phyloP scores from a whole-genome alignment of 2,888 invertebrate genomes.

The Tiliacea citrago region DNA sequence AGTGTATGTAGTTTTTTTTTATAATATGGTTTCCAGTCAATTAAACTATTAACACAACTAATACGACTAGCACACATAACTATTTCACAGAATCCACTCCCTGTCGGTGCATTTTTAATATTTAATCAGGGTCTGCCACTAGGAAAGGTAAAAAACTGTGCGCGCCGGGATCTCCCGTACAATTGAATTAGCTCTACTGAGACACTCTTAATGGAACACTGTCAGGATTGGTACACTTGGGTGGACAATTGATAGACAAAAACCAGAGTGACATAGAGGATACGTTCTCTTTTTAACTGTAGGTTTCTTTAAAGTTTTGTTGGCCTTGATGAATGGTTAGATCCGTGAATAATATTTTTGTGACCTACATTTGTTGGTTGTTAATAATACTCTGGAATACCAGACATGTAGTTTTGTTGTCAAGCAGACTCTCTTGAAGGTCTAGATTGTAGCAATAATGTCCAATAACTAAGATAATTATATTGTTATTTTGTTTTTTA shows the following conservation, averaged over 20 bases:
- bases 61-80: neutral
- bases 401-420: neutral
- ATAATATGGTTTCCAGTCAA: neutral
- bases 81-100: slow-evolving; percentile 13
- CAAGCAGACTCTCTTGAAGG: neutral
- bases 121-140: slow-evolving; percentile 35
- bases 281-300: neutral
- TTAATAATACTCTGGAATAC: neutral
- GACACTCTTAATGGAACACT: slow-evolving; percentile 60
- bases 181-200: slow-evolving; percentile 65
- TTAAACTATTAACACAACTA: neutral
- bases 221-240: slow-evolving; percentile 51
- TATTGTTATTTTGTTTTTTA: neutral
- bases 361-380: neutral
- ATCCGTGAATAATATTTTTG: neutral
- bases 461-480: no score
- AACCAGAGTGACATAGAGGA: neutral
- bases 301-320: neutral
- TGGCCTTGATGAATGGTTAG: neutral
- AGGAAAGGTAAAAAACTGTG: slow-evolving; percentile 44
- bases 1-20: neutral
- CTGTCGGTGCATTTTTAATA: slow-evolving; percentile 53
- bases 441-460: neutral
- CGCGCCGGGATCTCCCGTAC: slow-evolving; percentile 43
- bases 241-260: slow-evolving; percentile 40